Conservation (phyloP, 1,140 invertebrate species). For the Lethrus apterus region DNA sequence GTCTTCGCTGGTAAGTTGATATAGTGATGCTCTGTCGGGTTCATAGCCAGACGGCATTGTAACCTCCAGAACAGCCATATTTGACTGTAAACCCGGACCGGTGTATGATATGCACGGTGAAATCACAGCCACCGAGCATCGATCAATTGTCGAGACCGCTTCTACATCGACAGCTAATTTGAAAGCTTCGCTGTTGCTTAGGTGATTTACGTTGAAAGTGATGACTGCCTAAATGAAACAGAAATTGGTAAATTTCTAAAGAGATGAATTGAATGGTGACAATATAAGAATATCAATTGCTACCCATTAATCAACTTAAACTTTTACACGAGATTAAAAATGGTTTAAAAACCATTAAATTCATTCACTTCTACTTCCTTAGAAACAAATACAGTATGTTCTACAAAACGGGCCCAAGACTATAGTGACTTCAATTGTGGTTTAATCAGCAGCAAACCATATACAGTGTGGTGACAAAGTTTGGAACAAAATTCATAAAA, state of each 20-base stretch:
- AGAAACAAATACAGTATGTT: no score
- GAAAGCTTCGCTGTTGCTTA: constrained; percentile 29
- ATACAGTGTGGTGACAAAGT: no score
- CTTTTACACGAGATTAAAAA: no score
- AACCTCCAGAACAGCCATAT: constrained; percentile 58
- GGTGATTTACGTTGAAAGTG: constrained; percentile 27
- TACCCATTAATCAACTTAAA: no score
- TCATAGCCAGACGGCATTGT: constrained; percentile 56
- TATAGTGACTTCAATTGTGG: no score
- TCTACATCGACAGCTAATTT: constrained; percentile 29
- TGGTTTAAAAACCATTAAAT: no score
- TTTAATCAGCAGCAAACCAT: no score
- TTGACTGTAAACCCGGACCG: constrained; percentile 31
- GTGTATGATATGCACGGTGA: constrained; percentile 32
- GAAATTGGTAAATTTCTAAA: no score
- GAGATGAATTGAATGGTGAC: constrained; percentile 18
- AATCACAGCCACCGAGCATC: constrained; percentile 32
- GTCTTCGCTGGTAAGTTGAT: constrained; percentile 35
- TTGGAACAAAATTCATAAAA: no score
- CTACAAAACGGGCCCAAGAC: no score
- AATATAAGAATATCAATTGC: constrained; percentile 11
- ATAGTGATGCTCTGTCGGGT: constrained; percentile 46
- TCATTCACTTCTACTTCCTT: no score
- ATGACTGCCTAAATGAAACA: no score
- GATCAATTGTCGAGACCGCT: constrained; percentile 29